Conservation (phyloP, 2,113 vertebrate genomes). For the Nettapus auritus region DNA sequence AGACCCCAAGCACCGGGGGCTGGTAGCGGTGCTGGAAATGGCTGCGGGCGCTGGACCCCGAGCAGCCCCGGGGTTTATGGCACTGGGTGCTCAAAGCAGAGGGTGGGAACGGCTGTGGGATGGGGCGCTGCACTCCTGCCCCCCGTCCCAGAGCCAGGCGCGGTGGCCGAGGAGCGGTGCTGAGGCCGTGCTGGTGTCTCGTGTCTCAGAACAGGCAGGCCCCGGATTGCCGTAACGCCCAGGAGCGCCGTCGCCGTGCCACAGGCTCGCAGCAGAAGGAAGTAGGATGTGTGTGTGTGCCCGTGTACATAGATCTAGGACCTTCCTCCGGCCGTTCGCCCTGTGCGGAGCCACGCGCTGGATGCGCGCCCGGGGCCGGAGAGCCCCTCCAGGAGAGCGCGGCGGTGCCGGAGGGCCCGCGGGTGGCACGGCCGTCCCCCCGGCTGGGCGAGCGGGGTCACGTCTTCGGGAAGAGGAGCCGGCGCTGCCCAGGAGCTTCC, state of each 20-base stretch:
- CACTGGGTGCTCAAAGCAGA: too few relatives aligned
- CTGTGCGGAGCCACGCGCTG: not conserved
- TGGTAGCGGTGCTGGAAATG: too few relatives aligned
- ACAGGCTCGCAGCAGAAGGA: not conserved
- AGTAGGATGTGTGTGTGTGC: slow-evolving; percentile 43
- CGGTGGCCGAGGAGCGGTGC: not conserved
- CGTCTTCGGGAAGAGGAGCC: not conserved
- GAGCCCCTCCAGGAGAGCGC: not conserved
- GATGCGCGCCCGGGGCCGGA: not conserved
- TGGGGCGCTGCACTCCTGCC: not conserved
- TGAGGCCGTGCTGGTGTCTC: not conserved
- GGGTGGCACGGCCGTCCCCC: not conserved
- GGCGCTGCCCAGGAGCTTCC: not conserved
- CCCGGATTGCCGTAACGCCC: slow-evolving; percentile 39
- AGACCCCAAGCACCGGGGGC: too few relatives aligned
- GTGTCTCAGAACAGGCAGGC: slow-evolving; percentile 70
- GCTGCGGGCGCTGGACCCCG: too few relatives aligned
- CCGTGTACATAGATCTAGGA: slow-evolving; percentile 44
- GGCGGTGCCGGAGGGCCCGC: not conserved
- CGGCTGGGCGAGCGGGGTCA: not conserved
- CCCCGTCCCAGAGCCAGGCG: not conserved
- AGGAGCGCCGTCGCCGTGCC: not conserved
- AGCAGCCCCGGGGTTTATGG: too few relatives aligned
- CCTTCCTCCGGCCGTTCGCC: not conserved
- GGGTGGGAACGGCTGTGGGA: not conserved